Evolutionary conservation across 2,113 vertebrate genomes (phyloP).

Genomic region (Equus quagga): DNA sequence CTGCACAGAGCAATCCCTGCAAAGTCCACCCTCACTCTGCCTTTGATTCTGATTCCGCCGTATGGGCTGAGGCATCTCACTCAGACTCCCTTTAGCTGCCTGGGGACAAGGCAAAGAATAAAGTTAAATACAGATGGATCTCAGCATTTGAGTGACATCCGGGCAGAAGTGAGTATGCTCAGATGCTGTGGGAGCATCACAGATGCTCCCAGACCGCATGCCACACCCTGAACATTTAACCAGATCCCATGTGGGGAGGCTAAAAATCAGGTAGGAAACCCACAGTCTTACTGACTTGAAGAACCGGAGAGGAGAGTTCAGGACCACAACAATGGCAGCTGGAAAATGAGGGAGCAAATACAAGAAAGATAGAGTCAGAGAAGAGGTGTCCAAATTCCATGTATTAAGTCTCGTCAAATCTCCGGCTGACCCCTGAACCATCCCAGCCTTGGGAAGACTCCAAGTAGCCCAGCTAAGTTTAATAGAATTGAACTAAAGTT

Average conservation of each 20-base stretch:
- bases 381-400: background rate
- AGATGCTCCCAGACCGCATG: rapidly evolving
- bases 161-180: rapidly evolving
- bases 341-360: background rate
- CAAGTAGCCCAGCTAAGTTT: background rate
- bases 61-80: background rate
- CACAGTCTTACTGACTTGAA: background rate
- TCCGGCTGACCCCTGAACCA: background rate
- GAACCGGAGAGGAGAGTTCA: background rate
- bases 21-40: background rate
- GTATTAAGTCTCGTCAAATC: background rate
- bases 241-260: background rate
- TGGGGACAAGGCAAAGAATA: background rate
- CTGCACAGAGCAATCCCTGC: background rate
- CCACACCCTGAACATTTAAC: too few species aligned
- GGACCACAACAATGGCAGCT: background rate
- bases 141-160: background rate
- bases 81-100: background rate
- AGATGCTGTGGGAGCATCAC: background rate
- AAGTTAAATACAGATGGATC: background rate
- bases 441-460: background rate
- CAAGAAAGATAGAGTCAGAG: background rate
- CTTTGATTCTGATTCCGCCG: background rate
- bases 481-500: background rate
- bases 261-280: background rate